Conservation (phyloP, 2,113 vertebrate species). For the Baryphthengus martii region DNA sequence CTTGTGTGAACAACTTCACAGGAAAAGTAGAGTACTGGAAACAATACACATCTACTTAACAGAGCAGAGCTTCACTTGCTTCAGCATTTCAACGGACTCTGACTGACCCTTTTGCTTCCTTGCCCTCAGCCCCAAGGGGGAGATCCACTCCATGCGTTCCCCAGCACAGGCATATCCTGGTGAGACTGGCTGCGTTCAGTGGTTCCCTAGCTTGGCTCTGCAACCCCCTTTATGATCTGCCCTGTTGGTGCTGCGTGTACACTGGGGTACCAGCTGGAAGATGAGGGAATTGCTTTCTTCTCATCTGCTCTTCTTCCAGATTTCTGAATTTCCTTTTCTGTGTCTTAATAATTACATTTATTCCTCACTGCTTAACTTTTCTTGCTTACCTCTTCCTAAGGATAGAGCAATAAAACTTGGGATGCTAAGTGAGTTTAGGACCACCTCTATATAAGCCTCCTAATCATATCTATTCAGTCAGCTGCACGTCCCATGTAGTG, state of each 20-base stretch:
- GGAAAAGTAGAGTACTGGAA: neutral
- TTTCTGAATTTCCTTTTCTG: neutral
- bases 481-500: neutral
- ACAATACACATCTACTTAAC: neutral
- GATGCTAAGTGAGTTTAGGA: neutral
- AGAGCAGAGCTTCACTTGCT: neutral
- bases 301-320: neutral
- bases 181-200: fast-evolving
- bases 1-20: neutral
- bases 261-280: neutral
- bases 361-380: neutral
- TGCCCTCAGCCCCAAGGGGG: fast-evolving
- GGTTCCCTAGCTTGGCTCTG: neutral
- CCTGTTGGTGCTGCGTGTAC: neutral
- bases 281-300: neutral
- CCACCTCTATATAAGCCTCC: neutral
- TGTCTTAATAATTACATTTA: neutral
- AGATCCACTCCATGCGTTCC: fast-evolving
- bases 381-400: neutral
- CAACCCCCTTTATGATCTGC: neutral
- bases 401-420: neutral
- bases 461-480: neutral
- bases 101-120: neutral
- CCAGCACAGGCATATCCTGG: neutral
- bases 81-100: neutral